These are phyloP conservation scores for Carassius auratus DNA, from an alignment of 2,113 vertebrate species.

Conservation along the genomic window DNA sequence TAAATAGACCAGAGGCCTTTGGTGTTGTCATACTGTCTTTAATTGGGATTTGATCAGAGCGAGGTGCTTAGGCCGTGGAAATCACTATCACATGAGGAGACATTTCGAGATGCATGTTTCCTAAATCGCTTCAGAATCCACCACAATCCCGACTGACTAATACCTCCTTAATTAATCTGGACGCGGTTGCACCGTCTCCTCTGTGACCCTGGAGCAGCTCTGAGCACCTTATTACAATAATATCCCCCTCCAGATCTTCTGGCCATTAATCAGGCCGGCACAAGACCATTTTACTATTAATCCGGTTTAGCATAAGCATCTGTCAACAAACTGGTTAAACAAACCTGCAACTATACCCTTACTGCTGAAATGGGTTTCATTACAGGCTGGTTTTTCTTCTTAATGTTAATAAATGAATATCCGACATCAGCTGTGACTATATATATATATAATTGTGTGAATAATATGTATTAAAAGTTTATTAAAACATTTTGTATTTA, in stretches of 20 bases:
- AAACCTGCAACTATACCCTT: conserved; percentile 12
- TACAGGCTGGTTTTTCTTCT: no score
- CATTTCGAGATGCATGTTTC: conserved; percentile 44
- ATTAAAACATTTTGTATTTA: no score
- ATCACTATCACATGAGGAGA: conserved; percentile 46
- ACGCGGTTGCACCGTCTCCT: conserved; percentile 53
- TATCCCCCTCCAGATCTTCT: conserved; percentile 56
- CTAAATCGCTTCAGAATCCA: conserved; percentile 53
- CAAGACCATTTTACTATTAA: conserved; percentile 66
- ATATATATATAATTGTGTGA: background rate
- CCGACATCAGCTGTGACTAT: background rate
- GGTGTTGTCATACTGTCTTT: conserved; percentile 31
- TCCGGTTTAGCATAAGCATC: conserved; percentile 66
- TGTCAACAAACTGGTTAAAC: conserved; percentile 59
- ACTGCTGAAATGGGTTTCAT: background rate
- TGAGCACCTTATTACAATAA: conserved; percentile 29
- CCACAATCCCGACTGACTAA: conserved; percentile 57
- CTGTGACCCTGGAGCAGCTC: conserved; percentile 46
- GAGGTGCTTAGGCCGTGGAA: conserved; percentile 34
- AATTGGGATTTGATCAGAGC: conserved; percentile 43
- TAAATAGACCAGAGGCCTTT: background rate
- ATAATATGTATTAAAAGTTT: background rate
- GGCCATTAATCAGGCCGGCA: conserved; percentile 67
- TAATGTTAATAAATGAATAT: background rate
- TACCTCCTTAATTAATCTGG: conserved; percentile 69